Conservation (phyloP, 92 coral and sea anemone species). For the Siderastrea radians region DNA sequence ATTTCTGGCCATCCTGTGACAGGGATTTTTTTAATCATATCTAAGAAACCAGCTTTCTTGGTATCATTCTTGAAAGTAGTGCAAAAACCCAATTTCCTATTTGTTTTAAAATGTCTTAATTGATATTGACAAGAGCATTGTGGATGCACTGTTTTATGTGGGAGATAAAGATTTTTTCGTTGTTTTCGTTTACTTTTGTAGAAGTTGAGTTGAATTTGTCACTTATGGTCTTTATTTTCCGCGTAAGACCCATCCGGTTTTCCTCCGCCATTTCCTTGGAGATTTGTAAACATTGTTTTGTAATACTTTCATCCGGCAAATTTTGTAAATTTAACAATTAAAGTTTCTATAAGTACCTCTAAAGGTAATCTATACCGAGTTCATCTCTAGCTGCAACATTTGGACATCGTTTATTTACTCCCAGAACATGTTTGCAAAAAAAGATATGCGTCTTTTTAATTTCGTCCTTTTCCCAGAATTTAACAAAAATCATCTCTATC, state of each 20-base stretch:
- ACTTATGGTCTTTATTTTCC: background rate
- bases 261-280: background rate
- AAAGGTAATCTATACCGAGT: background rate
- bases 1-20: too few relatives aligned
- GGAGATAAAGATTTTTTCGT: background rate
- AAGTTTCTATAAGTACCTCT: background rate
- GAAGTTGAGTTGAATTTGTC: background rate
- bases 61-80: too few relatives aligned
- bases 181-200: too few relatives aligned
- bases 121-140: background rate
- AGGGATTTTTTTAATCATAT: too few relatives aligned
- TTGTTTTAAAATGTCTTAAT: background rate
- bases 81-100: background rate
- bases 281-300: background rate
- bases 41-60: too few relatives aligned
- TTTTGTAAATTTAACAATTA: background rate
- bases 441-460: too few relatives aligned
- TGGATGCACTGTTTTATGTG: background rate
- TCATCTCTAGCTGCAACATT: too few relatives aligned
- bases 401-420: too few relatives aligned
- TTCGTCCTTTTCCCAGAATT: background rate
- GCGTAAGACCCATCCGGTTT: background rate
- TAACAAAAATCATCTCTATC: background rate
- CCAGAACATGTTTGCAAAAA: too few relatives aligned
- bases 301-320: background rate